Percentiles rank a stretch among this genome's conserved stretches.
Evolutionary conservation across 1,140 invertebrate genomes (phyloP).

Genomic region (Pentalonia nigronervosa): DNA sequence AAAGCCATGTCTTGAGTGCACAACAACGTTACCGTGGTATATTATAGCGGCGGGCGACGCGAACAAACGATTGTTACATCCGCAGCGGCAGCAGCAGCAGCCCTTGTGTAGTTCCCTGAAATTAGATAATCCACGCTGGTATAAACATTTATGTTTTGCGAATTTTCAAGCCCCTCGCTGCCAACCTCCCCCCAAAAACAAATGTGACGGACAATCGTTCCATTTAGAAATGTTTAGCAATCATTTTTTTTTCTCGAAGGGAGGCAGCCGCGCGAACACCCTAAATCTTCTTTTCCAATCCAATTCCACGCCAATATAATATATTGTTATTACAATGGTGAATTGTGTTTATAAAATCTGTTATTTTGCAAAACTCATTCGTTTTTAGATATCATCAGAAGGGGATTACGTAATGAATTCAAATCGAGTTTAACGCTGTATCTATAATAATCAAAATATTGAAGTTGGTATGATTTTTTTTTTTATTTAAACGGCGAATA

Average conservation of each 20-base stretch:
- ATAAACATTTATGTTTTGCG: conserved; percentile 40
- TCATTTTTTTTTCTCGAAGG: conserved; percentile 2
- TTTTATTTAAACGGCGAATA: background rate
- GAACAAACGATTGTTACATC: conserved; percentile 25
- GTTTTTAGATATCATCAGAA: conserved; percentile 32
- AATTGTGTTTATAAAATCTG: conserved; percentile 38
- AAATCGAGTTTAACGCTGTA: background rate
- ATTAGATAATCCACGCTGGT: conserved; percentile 44
- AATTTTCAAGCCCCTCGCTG: background rate
- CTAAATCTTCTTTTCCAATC: conserved; percentile 40
- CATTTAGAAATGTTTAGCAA: conserved; percentile 39
- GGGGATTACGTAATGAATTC: conserved; percentile 39
- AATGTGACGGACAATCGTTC: conserved; percentile 27
- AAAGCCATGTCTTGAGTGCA: conserved; percentile 38
- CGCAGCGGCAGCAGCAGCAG: background rate
- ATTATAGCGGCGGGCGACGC: background rate
- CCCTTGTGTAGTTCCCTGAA: background rate
- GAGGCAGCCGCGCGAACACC: background rate
- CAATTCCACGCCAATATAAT: conserved; percentile 34
- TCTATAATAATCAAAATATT: background rate
- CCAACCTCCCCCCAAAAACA: background rate
- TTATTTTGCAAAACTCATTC: conserved; percentile 35
- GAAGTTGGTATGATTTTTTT: background rate
- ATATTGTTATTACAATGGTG: background rate
- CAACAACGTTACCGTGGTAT: background rate